Base-by-base conservation (phyloP, 2,888 invertebrate genomes). In the Cryptus viduatorius region DNA sequence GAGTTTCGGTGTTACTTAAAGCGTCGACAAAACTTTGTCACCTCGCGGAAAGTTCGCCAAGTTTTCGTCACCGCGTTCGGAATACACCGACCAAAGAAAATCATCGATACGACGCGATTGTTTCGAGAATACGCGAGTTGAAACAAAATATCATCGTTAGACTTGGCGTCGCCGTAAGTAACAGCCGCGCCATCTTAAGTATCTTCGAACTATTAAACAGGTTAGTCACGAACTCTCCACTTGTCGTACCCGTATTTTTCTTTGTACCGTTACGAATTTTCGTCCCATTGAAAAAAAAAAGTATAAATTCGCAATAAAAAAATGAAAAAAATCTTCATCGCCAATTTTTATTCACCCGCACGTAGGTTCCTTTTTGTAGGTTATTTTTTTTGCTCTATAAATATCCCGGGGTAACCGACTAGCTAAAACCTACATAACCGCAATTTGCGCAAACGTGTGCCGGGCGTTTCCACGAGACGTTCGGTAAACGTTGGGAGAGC, bases 341-440 rank as follows among this genome's bases (percentile, higher is more conserved):
- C 12, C 56, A 24, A 56, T 19, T 56, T 56, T 56, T 1, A 56
- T 24, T 56, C 56, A 1, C 4, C 8, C 37, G 37, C 37, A 37
- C 37, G 19, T 53, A 19, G 24, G 5, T 56, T 24, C 1, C 24
- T 56, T 24, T 3, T 19, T 19, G 10, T 24, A 56, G 19, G 10
- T 12, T 24, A 10, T 24, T 10, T 24, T 10, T 53, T 56, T 56
- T 10, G 56, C 10, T 10, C 19, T 19, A 19, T 19, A 56, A 56
- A 56, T 56, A 56, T 37, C 4, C 24, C 56, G 56, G 24, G 12
- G 10, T 24, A 24, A 56, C 56, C 56, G 19, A 56, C 24, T 24
- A 56, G 56, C 56, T 56, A 56, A 56, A 56, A 24, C 56, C 56
- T 56, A 56, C 56, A 56, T 56, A 24, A 56, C 56, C 56, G 56